Evolutionary conservation across 2,888 invertebrate species (phyloP), one percentile per base, ranked within the genome.

Genomic region (Thelaira solivaga): DNA sequence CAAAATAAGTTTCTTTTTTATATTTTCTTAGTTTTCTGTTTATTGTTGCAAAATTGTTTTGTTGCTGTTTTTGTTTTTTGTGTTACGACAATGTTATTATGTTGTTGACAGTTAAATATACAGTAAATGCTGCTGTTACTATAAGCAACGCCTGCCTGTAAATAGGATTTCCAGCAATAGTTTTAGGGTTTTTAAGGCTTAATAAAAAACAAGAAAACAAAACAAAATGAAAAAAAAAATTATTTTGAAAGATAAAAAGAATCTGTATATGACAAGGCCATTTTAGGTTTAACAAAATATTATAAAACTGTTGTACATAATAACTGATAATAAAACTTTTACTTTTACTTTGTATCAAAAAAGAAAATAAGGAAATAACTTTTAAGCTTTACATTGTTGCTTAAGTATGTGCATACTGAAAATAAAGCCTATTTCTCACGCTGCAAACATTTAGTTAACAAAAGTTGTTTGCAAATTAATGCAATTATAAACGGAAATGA

Each of bases 11-110:
- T 68, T 68, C 39, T 45, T 49, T 43, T 65, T 57, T 10, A 20
- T 26, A 22, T 18, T 59, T 57, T n/a, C n/a, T n/a, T 39, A 39
- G 36, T 36, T 41, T 59, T 13, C n/a, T 36, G 43, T 29, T 20
- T 11, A 51, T 47, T 49, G 20, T 34, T 61, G 53, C 43, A 26
- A 41, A 26, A 55, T 24, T 29, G 16, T 16, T 43, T 67, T 49
- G 22, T 47, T 62, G 24, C n/a, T n/a, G n/a, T n/a, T n/a, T n/a
- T 47, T 55, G 47, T 31, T 49, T 36, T 34, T 29, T 64, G 39
- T 53, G 74, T 53, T 65, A 65, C 65, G 65, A 73, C 73, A 73
- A 73, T 41, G 13, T 68, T 68, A 75, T 75, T 75, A 75, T 75
- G 75, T 67, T 61, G 75, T 53, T 67, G 75, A 72, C 64, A 64